phyloP scores from a whole-genome alignment of 1,140 invertebrate genomes.

The Procambarus virginalis region DNA sequence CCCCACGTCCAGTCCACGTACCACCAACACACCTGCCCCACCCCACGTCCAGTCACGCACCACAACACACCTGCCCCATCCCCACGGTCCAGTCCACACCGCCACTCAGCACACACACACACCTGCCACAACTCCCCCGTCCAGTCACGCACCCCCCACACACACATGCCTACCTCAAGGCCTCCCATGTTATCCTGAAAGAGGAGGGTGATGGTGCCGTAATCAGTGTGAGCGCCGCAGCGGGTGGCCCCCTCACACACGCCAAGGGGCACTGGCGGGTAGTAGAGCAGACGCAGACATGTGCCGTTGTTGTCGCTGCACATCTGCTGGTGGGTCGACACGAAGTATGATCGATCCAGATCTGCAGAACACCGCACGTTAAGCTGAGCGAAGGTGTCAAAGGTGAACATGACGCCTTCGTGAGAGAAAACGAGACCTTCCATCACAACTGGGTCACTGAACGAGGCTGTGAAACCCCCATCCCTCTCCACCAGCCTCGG shows the following conservation, averaged over 20 bases:
- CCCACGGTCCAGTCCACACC: no score
- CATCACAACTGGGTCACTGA: no score
- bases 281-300: conserved; percentile 81
- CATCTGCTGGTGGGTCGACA: conserved; percentile 80
- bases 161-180: conserved; percentile 72
- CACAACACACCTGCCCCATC: no score
- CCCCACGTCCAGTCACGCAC: no score
- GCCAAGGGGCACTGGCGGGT: conserved; percentile 77
- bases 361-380: conserved; percentile 51
- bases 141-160: no score
- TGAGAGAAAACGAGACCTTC: not conserved
- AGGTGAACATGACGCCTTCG: not conserved
- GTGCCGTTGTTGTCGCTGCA: conserved; percentile 80
- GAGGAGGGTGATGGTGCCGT: conserved; percentile 84
- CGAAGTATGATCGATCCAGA: conserved; percentile 75
- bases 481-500: no score
- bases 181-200: conserved; percentile 78
- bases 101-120: no score
- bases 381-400: not conserved
- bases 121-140: no score
- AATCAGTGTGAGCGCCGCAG: conserved; percentile 83
- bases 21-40: no score
- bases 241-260: conserved; percentile 77
- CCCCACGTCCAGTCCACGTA: no score
- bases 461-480: no score